Percentiles rank a stretch among this genome's conserved stretches.
These are phyloP conservation scores for Dexiosoma caninum DNA, from an alignment of 2,888 invertebrate species.

Conservation along the genomic window DNA sequence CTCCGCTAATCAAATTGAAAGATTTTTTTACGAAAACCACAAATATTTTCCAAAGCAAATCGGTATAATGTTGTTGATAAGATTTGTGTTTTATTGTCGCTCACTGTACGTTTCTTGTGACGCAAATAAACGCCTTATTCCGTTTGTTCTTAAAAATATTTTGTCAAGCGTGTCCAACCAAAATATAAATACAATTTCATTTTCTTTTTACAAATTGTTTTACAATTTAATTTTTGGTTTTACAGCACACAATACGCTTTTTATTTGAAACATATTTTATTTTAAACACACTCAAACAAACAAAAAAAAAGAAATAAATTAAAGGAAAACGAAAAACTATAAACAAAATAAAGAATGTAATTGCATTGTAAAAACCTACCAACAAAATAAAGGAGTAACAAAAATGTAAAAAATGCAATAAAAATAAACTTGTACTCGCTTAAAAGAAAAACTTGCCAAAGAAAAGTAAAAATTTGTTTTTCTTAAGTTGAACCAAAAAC, in stretches of 20 bases:
- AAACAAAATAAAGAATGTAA: constrained; percentile 51
- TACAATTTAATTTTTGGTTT: background rate
- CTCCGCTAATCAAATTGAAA: too few species aligned
- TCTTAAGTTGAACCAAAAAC: background rate
- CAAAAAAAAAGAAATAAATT: background rate
- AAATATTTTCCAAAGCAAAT: too few species aligned
- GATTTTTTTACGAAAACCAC: too few species aligned
- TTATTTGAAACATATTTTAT: constrained; percentile 33
- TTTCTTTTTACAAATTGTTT: constrained; percentile 11
- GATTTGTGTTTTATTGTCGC: too few species aligned
- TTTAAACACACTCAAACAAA: constrained; percentile 24
- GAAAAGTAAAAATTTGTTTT: background rate
- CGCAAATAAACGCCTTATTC: background rate
- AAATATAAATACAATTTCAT: constrained; percentile 8
- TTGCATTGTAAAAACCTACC: constrained; percentile 50
- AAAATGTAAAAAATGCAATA: background rate
- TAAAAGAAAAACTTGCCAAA: constrained; percentile 3
- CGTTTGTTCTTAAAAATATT: background rate
- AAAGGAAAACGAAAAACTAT: constrained; percentile 6
- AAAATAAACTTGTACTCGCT: background rate
- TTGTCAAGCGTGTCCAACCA: background rate
- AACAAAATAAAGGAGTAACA: background rate
- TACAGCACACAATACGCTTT: background rate
- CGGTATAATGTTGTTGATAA: too few species aligned
- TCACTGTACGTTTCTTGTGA: too few species aligned